Base-by-base conservation (phyloP, 2,888 invertebrate genomes). In the Protonemura montana region DNA sequence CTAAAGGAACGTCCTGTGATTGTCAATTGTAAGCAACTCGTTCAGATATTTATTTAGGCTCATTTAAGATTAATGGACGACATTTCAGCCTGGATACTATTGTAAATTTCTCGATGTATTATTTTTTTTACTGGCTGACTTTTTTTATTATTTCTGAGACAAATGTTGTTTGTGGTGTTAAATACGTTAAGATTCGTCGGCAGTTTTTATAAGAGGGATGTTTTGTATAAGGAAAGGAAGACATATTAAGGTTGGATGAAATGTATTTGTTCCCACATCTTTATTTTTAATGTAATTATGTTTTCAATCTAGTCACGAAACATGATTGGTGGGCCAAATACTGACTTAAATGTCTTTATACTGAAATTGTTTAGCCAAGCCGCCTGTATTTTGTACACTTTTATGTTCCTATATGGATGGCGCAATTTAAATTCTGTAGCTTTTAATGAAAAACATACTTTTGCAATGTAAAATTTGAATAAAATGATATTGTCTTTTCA, bases 261-360 rank as follows among this genome's bases (percentile, higher is more conserved):
- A 59, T 59, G 59, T 59, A 59, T 16, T 59, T 59, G 21, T 16
- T 59, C 59, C 59, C 59, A 59, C 59, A 13, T 21, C 13, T 78
- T 78, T 78, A 81, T 13, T 29, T 81, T 29, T 81, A 13, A 25
- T n/a, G 21, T 81, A 81, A 29, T 29, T 81, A 29, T 81, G 29
- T 30, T 81, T 81, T 81, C 81, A 81, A 81, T 81, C 81, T 81
- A 81, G 81, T 81, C 81, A 81, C 29, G 30, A 30, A 81, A 81
- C 30, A 81, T 30, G 81, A 30, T 81, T 30, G 21, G 81, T 81
- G 81, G 81, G 81, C 81, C 81, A 81, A 78, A 81, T 59, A 59
- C 59, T 21, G 59, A 59, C 59, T 59, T 59, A 2, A 21, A 59
- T 13, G 59, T 59, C 59, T 59, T 59, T 59, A 7, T 41, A 59